phyloP scores from a whole-genome alignment of 2,888 invertebrate species.

The Panopea generosa region DNA sequence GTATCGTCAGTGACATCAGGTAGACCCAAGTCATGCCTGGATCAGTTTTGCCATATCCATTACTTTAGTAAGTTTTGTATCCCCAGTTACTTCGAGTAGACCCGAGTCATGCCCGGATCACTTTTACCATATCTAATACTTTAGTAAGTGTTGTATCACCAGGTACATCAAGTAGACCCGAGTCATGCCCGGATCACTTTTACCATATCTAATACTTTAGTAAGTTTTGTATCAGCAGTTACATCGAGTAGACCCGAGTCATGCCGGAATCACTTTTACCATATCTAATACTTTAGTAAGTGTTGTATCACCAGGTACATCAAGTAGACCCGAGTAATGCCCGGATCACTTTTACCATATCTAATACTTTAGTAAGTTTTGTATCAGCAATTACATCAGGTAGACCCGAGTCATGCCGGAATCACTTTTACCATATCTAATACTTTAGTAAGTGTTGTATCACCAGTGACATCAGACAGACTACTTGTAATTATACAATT shows the following conservation, averaged over 20 bases:
- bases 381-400: neutral
- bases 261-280: neutral
- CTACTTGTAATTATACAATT: no score
- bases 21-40: constrained; percentile 92
- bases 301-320: neutral
- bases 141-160: constrained; percentile 87
- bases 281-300: neutral
- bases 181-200: no score
- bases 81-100: no score
- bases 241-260: no score
- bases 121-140: constrained; percentile 92
- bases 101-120: constrained; percentile 91
- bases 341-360: neutral
- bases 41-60: constrained; percentile 92
- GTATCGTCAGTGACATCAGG: no score
- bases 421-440: neutral
- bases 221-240: neutral
- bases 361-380: neutral
- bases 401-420: no score
- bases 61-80: constrained; percentile 88
- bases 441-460: neutral
- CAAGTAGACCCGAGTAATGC: no score
- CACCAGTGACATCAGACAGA: no score
- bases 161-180: no score
- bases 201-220: neutral